phyloP scores from a whole-genome alignment of 2,113 vertebrate genomes.

The Xenus cinereus region DNA sequence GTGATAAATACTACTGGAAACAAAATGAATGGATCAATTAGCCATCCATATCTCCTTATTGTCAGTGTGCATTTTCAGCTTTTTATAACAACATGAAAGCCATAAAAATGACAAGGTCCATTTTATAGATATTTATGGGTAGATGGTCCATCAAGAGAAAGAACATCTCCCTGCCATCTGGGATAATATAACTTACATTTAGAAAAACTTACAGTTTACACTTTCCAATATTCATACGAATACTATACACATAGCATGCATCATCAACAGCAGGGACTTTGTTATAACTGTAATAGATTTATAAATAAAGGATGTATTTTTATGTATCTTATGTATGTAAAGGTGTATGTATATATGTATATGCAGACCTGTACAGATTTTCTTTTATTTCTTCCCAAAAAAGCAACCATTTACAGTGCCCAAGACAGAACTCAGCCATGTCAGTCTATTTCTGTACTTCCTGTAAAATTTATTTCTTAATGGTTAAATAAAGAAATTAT shows the following conservation, averaged over 20 bases:
- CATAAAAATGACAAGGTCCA: constrained; percentile 18
- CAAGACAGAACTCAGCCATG: neutral
- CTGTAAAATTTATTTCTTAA: neutral
- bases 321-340: neutral
- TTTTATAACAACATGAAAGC: neutral
- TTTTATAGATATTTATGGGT: constrained; percentile 18
- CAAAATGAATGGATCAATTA: constrained; percentile 23
- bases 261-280: neutral
- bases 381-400: neutral
- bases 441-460: neutral
- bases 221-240: neutral
- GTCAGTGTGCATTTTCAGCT: neutral
- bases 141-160: neutral
- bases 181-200: neutral
- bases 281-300: neutral
- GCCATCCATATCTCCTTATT: neutral
- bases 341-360: neutral
- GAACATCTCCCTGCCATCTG: neutral
- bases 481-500: neutral
- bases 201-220: neutral
- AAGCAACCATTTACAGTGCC: neutral
- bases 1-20: neutral
- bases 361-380: neutral
- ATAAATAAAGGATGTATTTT: neutral
- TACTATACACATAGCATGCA: neutral